These are phyloP conservation scores for Malthinus flaveolus DNA, from an alignment of 2,888 invertebrate genomes.

Conservation along the genomic window DNA sequence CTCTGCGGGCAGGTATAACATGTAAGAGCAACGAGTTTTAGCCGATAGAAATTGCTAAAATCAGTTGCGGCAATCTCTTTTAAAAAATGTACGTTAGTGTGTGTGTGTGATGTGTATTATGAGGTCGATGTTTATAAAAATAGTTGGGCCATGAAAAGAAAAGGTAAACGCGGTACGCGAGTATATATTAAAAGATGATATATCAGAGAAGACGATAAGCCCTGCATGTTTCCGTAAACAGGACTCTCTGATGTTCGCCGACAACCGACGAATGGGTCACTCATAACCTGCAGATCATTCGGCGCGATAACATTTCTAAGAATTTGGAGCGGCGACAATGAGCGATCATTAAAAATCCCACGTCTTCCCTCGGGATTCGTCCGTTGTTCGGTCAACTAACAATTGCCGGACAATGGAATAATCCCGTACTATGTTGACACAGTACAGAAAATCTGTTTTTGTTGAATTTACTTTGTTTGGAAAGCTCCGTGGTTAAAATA, in stretches of 20 bases:
- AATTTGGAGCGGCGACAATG: constrained; percentile 38
- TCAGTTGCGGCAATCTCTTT: constrained; percentile 2
- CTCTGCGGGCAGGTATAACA: not conserved
- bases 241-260: constrained; percentile 24
- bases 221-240: constrained; percentile 26
- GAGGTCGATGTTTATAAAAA: not conserved
- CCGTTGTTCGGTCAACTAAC: constrained; percentile 37
- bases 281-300: constrained; percentile 36
- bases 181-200: constrained; percentile 28
- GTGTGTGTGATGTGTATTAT: not conserved
- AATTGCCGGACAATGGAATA: constrained; percentile 19
- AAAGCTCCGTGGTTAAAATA: constrained; percentile 18
- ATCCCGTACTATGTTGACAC: constrained; percentile 23
- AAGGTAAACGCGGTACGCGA: constrained; percentile 12
- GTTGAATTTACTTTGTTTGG: constrained; percentile 22
- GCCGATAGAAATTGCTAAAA: not conserved
- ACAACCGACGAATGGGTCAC: constrained; percentile 34
- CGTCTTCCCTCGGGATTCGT: constrained; percentile 42
- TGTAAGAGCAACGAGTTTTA: not conserved
- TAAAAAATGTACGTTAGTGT: not conserved
- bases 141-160: not conserved
- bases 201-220: constrained; percentile 27
- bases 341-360: constrained; percentile 34
- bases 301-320: constrained; percentile 30
- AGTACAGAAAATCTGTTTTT: constrained; percentile 23